These are phyloP conservation scores for Philopedon plagiatum DNA, from an alignment of 2,888 invertebrate species.

Conservation along the genomic window DNA sequence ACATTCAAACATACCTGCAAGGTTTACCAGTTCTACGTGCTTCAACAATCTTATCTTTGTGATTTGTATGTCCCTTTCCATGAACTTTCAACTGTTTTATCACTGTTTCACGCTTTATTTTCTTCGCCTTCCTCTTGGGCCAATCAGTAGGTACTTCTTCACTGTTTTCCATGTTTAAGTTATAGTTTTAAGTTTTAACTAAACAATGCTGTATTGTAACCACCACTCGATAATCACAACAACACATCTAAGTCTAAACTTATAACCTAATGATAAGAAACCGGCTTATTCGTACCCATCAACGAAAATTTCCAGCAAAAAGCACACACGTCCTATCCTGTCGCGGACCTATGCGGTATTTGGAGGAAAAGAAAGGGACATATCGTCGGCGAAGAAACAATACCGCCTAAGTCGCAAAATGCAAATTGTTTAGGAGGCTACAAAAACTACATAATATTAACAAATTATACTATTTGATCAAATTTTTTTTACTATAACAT, in stretches of 20 bases:
- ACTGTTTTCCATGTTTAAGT: conserved; percentile 10
- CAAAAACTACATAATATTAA: no score
- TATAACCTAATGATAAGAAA: not conserved
- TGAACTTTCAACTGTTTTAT: conserved; percentile 38
- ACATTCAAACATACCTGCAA: no score
- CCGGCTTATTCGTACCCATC: not conserved
- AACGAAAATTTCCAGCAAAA: conserved; percentile 32
- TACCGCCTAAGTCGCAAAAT: no score
- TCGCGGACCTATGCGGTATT: conserved; percentile 14
- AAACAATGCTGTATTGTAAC: not conserved
- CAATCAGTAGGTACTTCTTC: conserved; percentile 30
- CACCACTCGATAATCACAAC: not conserved
- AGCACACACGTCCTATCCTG: conserved; percentile 25
- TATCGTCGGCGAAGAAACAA: no score
- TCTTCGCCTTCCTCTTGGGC: conserved; percentile 32
- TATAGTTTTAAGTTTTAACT: not conserved
- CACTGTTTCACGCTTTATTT: conserved; percentile 28
- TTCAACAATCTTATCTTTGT: no score
- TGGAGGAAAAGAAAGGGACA: conserved; percentile 13
- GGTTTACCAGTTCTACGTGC: no score
- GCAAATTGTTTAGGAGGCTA: no score
- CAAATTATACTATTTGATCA: no score
- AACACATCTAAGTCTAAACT: not conserved
- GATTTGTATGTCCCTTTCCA: conserved; percentile 40
- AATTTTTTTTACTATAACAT: no score